Evolutionary conservation across 2,797 vertebrate species (phyloP).

Genomic region (Fringilla coelebs): DNA sequence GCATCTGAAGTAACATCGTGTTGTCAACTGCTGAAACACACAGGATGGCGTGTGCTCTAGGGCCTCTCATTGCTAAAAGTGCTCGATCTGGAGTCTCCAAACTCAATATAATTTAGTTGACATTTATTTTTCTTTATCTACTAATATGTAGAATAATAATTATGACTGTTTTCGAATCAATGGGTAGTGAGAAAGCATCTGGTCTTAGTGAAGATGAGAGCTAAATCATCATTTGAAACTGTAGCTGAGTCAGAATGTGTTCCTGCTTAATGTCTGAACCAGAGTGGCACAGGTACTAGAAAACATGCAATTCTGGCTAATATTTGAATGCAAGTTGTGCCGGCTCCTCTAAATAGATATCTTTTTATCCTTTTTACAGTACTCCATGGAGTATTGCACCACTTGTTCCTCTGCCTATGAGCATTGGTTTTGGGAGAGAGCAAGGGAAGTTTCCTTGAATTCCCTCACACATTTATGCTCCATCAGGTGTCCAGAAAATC

Average conservation of each 20-base stretch:
- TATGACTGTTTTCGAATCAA: not conserved
- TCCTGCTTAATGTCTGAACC: not conserved
- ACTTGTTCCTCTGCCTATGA: not conserved
- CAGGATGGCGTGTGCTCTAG: not conserved
- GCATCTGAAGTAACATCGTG: not conserved
- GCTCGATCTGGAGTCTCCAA: not conserved
- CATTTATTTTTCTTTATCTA: conserved; percentile 1
- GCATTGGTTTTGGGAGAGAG: not conserved
- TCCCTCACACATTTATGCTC: not conserved
- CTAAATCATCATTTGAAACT: not conserved
- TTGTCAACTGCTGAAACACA: not conserved
- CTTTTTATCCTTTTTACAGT: not conserved
- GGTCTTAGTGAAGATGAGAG: not conserved
- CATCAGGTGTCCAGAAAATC: not conserved
- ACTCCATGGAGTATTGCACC: not conserved
- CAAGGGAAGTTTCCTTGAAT: not conserved
- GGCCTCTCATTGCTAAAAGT: not conserved
- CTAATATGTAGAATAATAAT: not conserved
- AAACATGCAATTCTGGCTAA: not conserved
- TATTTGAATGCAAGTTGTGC: not conserved
- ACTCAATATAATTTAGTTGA: not conserved
- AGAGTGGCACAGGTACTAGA: not conserved
- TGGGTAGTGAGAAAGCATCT: not conserved
- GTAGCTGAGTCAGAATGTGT: not conserved
- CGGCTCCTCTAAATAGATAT: not conserved